Base-by-base conservation (phyloP, 2,888 invertebrate genomes). In the Adineta ricciae region DNA sequence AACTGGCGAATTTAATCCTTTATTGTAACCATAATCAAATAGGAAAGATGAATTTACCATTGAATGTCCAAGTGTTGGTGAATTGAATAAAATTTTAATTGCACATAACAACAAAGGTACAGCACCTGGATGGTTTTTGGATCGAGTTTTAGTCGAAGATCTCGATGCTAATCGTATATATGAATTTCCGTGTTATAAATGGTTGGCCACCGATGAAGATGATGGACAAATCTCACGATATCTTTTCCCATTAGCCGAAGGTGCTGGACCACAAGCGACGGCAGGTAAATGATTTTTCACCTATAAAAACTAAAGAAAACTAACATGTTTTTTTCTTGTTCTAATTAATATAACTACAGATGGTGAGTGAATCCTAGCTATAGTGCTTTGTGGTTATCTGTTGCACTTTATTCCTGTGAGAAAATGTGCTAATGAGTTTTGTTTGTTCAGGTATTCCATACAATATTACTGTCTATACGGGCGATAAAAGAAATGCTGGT, bases 21-120 rank as follows among this genome's bases (percentile, higher is more conserved):
- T n/a, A n/a, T n/a, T n/a, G n/a, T n/a, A n/a, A n/a, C n/a, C n/a
- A 50, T 72, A 84, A 14, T 78, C 11, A 86, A 87, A 24, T 87
- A 90, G 90, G 52, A 87, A 86, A 46, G 90, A 90, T 87, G 89
- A 90, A 86, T 90, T 90, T 87, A 83, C 88, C 14, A 21, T 90
- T 24, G 88, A 89, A 83, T 88, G 88, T 86, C 89, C 89, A 9
- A 87, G 87, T 64, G 86, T 90, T 7, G 90, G 90, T 21, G 87
- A 88, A 14, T 86, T 90, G 36, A 88, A 89, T 64, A 87, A 89
- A 85, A 85, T 90, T 2, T 87, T 89, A 19, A 88, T 90, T 32
- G 89, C 90, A n/a, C 90, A 90, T 86, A 90, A 90, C 86, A 89
- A 90, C 87, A 87, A 88, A 19, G 90, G 90, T 9, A 88, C 88